Base-by-base conservation (phyloP, 2,113 vertebrate genomes). In the Pipa parva region DNA sequence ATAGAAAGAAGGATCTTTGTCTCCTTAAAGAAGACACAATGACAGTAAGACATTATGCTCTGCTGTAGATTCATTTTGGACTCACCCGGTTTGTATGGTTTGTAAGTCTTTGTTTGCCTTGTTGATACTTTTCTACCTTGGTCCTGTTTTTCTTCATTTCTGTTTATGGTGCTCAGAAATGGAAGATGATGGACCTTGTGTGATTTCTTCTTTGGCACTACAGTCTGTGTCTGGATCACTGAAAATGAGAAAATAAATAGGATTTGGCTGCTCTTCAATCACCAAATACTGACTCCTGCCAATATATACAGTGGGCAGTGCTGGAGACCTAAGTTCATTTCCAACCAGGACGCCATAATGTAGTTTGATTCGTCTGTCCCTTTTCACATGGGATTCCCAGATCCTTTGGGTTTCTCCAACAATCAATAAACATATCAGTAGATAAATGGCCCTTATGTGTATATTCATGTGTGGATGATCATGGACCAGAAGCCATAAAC, bases 171-270 rank as follows among this genome's bases (percentile, higher is more conserved):
- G 11, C 10, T 37, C 11, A 24, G 42, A 10, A n/a, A 39, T 11
- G 65, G 22, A 37, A 45, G 59, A 39, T 21, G 46, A 21, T 60
- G 56, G 6, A 33, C 56, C 8, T 11, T 25, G 6, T 68, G 56
- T 37, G 59, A 15, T 50, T 45, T 67, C 27, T 60, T 59, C 65
- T 52, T 59, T 36, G 59, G 56, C 65, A 60, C 56, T 36, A 49
- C 27, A 45, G 51, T 68, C n/a, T 31, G 45, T n/a, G 65, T 56
- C 25, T 68, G 56, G 37, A 48, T 28, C 25, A 51, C 56, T 59
- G 29, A 12, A 7, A 52, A 59, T 26, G 17, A 13, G 22, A 42
- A 64, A 29, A 46, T 15, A 55, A 26, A n/a, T n/a, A n/a, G 33
- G 10, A 36, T 36, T 36, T 36, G 15, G 33, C 33, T 10, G 7